These are phyloP conservation scores for Lepidocyrtoides sp. DNA, from an alignment of 2,888 invertebrate species.

Conservation along the genomic window DNA sequence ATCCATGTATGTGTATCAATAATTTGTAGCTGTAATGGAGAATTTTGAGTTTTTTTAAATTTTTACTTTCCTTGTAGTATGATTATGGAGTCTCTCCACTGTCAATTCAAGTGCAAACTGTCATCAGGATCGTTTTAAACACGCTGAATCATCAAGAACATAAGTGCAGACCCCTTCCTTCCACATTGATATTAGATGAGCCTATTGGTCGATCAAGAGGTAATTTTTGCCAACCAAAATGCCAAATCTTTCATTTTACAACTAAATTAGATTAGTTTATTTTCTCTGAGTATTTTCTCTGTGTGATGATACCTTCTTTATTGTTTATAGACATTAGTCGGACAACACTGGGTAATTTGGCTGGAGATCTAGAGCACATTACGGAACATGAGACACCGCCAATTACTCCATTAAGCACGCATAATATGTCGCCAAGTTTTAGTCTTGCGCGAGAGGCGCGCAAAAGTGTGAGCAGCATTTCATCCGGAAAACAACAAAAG, in stretches of 20 bases:
- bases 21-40: too few relatives aligned
- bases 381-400: conserved; percentile 85
- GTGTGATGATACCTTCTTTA: too few relatives aligned
- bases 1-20: too few relatives aligned
- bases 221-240: too few relatives aligned
- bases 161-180: conserved; percentile 94
- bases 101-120: conserved; percentile 90
- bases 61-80: conserved; percentile 86
- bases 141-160: conserved; percentile 97
- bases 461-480: conserved; percentile 82
- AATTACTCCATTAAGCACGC: conserved; percentile 81
- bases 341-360: conserved; percentile 56
- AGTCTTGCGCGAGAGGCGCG: conserved; percentile 72
- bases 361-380: conserved; percentile 84
- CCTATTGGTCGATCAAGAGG: conserved; percentile 90
- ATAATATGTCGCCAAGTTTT: conserved; percentile 78
- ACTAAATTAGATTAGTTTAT: background rate
- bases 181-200: conserved; percentile 92
- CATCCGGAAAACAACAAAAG: conserved; percentile 72
- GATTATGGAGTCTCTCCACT: conserved; percentile 87
- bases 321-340: conserved; percentile 53
- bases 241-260: too few relatives aligned
- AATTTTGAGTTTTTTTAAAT: too few relatives aligned
- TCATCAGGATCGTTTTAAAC: conserved; percentile 96
- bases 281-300: too few relatives aligned